Conservation (phyloP, 2,888 invertebrate species). For the Lottia gigantea region DNA sequence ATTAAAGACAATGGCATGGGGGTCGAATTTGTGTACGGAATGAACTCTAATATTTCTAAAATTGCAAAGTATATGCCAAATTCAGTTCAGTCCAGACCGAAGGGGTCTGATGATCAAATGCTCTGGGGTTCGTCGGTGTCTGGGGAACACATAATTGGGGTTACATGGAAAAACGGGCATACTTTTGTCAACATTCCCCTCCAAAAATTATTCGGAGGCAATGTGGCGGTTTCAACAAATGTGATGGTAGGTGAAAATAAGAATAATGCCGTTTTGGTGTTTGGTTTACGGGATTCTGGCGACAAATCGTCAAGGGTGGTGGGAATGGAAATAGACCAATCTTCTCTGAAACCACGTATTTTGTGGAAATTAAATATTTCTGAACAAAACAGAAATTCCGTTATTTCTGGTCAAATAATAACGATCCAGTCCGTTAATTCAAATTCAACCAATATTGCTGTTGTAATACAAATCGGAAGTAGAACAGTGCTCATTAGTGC, state of each 20-base stretch:
- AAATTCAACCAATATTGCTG: too few relatives aligned
- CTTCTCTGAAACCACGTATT: too few relatives aligned
- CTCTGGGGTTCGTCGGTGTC: background rate
- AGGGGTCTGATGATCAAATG: background rate
- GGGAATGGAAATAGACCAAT: too few relatives aligned
- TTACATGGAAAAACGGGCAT: background rate
- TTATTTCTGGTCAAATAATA: too few relatives aligned
- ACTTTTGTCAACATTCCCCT: background rate
- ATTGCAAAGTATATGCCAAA: background rate
- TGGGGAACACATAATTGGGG: background rate
- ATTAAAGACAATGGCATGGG: slow-evolving; percentile 1
- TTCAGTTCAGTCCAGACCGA: background rate
- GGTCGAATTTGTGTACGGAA: background rate
- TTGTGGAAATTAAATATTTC: too few relatives aligned
- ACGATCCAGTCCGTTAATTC: too few relatives aligned
- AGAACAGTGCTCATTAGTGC: too few relatives aligned
- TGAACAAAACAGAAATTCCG: too few relatives aligned
- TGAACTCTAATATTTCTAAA: background rate
- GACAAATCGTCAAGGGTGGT: too few relatives aligned
- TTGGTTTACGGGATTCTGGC: background rate
- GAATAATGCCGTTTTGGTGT: background rate
- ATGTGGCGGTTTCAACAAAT: background rate
- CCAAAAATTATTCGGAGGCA: background rate
- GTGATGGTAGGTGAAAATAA: background rate
- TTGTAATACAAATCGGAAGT: too few relatives aligned